These are phyloP conservation scores for Litoditis marina DNA, from an alignment of 2,888 invertebrate genomes.

Conservation along the genomic window DNA sequence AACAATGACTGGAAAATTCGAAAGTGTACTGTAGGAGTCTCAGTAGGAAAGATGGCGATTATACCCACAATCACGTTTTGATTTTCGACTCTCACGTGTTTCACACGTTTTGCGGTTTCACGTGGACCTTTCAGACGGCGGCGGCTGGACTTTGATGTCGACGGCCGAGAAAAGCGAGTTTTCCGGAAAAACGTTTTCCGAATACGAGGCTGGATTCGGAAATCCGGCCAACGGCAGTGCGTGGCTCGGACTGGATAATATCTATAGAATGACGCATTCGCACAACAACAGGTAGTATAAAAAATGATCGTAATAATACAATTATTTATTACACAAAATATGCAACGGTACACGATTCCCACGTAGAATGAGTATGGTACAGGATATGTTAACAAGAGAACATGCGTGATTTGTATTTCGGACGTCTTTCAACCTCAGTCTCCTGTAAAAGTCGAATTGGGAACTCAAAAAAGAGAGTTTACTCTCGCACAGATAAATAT, in stretches of 20 bases:
- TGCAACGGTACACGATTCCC: no score
- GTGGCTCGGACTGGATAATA: slow-evolving; percentile 47
- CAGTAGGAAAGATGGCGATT: no score
- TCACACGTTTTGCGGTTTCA: background rate
- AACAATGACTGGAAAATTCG: no score
- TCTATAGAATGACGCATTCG: slow-evolving; percentile 35
- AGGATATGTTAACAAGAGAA: no score
- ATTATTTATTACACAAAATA: no score
- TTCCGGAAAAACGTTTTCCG: slow-evolving; percentile 19
- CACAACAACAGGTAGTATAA: slow-evolving; percentile 25
- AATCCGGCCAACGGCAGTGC: slow-evolving; percentile 20
- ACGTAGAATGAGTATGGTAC: no score
- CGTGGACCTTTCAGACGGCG: slow-evolving; percentile 18
- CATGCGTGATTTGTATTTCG: no score
- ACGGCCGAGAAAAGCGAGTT: slow-evolving; percentile 22
- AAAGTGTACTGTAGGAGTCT: no score
- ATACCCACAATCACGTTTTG: background rate
- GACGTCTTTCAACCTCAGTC: no score
- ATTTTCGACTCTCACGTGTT: background rate
- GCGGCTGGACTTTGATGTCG: slow-evolving; percentile 48
- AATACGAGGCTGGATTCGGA: slow-evolving; percentile 36
- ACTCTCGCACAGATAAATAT: no score
- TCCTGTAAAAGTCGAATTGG: no score
- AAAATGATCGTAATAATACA: background rate
- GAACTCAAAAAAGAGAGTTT: no score